Percentiles rank a stretch among this genome's conserved stretches.
phyloP scores from a whole-genome alignment of 2,888 invertebrate genomes.

The Erebia palarica region DNA sequence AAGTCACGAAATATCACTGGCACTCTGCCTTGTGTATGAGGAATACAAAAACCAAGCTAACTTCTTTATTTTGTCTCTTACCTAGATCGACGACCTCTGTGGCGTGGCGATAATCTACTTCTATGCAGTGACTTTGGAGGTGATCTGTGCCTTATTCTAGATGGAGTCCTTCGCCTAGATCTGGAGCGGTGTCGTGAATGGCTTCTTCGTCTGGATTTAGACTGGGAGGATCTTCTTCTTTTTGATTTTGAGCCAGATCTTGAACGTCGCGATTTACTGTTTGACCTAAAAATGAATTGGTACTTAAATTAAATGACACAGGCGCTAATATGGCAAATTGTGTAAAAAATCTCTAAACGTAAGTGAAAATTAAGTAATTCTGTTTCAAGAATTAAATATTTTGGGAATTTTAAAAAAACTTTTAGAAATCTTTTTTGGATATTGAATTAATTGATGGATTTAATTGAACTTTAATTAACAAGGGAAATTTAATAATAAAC shows the following conservation, averaged over 20 bases:
- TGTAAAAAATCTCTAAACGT: too few species aligned
- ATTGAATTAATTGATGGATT: too few species aligned
- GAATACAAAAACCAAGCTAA: neutral
- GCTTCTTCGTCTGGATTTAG: conserved; percentile 54
- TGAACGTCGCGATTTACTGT: conserved; percentile 59
- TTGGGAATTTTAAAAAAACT: too few species aligned
- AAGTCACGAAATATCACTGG: too few species aligned
- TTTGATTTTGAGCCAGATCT: conserved; percentile 54
- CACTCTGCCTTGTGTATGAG: too few species aligned
- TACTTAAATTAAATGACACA: neutral
- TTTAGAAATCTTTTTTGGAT: too few species aligned
- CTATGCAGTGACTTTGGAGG: conserved; percentile 51
- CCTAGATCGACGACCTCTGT: conserved; percentile 66
- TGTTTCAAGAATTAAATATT: too few species aligned
- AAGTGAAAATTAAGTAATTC: too few species aligned
- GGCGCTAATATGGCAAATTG: too few species aligned
- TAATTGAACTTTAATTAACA: too few species aligned
- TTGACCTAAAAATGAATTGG: conserved; percentile 48
- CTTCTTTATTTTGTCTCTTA: conserved; percentile 34
- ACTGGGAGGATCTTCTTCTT: conserved; percentile 55
- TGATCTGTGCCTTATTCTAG: conserved; percentile 47
- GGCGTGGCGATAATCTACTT: conserved; percentile 62
- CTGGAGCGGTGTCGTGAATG: conserved; percentile 56
- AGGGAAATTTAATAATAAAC: too few species aligned
- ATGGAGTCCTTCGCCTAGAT: conserved; percentile 51